Percentiles rank a stretch among this genome's conserved stretches.
Conservation (phyloP, 2,888 invertebrate species). For the Pristionchus arcanus region DNA sequence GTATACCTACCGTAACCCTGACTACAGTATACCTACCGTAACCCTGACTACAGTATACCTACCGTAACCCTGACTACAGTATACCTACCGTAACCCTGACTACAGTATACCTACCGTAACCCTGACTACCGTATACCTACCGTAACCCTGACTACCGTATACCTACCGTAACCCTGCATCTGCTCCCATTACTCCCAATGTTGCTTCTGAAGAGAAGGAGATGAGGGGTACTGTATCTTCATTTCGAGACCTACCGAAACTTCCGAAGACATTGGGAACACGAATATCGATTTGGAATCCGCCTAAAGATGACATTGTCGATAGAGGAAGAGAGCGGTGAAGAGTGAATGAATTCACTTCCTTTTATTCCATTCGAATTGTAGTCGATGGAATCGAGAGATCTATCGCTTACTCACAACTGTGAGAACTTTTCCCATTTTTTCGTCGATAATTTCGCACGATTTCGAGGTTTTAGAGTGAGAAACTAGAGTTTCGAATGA, state of each 20-base stretch:
- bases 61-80: no score
- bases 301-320: neutral
- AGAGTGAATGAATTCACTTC: neutral
- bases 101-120: no score
- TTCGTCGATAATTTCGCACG: neutral
- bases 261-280: slow-evolving; percentile 34
- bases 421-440: neutral
- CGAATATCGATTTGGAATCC: neutral
- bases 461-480: slow-evolving; percentile 27
- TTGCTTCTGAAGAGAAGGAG: neutral
- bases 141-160: no score
- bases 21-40: no score
- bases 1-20: no score
- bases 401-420: neutral
- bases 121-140: no score
- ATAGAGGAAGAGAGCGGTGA: neutral
- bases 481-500: slow-evolving; percentile 24
- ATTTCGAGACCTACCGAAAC: slow-evolving; percentile 5
- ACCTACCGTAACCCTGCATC: no score
- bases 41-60: no score
- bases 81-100: no score
- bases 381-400: neutral
- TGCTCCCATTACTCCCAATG: neutral
- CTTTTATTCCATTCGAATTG: neutral
- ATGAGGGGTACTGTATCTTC: neutral